Evolutionary conservation across 1,140 invertebrate species (phyloP).

Genomic region (Heliconius melpomene): DNA sequence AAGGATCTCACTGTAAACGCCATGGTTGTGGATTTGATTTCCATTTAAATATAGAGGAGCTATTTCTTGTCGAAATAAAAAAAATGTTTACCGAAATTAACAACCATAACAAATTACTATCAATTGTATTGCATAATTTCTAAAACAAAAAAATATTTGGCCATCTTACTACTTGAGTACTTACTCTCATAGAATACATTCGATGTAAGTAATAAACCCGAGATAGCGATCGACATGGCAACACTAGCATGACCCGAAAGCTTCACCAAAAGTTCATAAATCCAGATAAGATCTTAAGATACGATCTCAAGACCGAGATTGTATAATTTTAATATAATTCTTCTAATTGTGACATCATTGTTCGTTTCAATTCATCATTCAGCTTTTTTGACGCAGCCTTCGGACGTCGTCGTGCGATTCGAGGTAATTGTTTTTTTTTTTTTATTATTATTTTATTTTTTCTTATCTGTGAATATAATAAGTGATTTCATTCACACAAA

Average conservation of each 20-base stretch:
- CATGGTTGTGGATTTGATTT: no score
- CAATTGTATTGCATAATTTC: background rate
- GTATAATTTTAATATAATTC: slow-evolving; percentile 43
- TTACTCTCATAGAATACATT: background rate
- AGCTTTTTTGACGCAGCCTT: slow-evolving; percentile 57
- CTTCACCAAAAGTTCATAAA: slow-evolving; percentile 6
- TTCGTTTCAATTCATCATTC: slow-evolving; percentile 64
- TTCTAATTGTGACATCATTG: slow-evolving; percentile 71
- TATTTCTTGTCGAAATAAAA: no score
- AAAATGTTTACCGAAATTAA: background rate
- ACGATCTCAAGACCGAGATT: slow-evolving; percentile 5
- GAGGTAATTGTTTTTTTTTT: slow-evolving; percentile 19
- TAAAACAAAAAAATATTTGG: background rate
- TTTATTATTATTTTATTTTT: background rate
- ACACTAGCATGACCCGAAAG: slow-evolving; percentile 4
- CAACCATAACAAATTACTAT: background rate
- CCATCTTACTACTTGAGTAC: background rate
- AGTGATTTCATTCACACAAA: slow-evolving; percentile 5
- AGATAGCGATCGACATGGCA: background rate
- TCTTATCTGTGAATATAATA: background rate
- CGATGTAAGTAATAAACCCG: background rate
- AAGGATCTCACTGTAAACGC: no score
- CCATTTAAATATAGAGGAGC: no score
- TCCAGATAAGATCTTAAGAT: background rate
- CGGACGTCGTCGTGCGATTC: slow-evolving; percentile 44